These are phyloP conservation scores for Leptopilina syphax DNA, from an alignment of 2,888 invertebrate species.

Conservation along the genomic window DNA sequence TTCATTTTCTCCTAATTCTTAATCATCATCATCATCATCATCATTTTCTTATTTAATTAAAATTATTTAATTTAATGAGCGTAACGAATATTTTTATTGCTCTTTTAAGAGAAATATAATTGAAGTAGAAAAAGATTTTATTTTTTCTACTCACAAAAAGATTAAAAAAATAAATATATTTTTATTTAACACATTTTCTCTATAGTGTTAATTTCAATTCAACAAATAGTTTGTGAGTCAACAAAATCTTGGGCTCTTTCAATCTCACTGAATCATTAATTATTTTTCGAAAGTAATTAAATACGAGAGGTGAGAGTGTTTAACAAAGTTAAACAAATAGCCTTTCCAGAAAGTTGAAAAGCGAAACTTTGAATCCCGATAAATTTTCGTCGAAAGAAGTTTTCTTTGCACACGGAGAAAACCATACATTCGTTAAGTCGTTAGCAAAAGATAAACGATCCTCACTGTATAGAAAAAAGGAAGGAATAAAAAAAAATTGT, in stretches of 20 bases:
- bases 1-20: neutral
- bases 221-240: too few species aligned
- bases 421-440: constrained; percentile 26
- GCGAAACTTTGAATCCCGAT: constrained; percentile 26
- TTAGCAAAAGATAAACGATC: constrained; percentile 34
- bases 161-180: too few species aligned
- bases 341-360: constrained; percentile 20
- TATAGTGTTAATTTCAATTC: too few species aligned
- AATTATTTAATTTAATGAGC: neutral
- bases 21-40: neutral
- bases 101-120: too few species aligned
- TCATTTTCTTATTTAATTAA: neutral
- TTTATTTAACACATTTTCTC: too few species aligned
- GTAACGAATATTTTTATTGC: too few species aligned
- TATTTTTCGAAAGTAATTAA: constrained; percentile 13
- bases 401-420: constrained; percentile 8
- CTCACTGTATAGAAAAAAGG: neutral
- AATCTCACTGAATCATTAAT: neutral
- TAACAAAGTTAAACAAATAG: constrained; percentile 36
- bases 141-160: too few species aligned
- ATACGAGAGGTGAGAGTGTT: neutral
- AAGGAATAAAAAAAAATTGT: too few species aligned
- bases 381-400: constrained; percentile 18
- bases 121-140: too few species aligned
- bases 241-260: neutral